A percentile compares a stretch with the other conserved stretches of the same genome.
Conservation (phyloP, 2,797 vertebrate species). For the Prionace glauca region DNA sequence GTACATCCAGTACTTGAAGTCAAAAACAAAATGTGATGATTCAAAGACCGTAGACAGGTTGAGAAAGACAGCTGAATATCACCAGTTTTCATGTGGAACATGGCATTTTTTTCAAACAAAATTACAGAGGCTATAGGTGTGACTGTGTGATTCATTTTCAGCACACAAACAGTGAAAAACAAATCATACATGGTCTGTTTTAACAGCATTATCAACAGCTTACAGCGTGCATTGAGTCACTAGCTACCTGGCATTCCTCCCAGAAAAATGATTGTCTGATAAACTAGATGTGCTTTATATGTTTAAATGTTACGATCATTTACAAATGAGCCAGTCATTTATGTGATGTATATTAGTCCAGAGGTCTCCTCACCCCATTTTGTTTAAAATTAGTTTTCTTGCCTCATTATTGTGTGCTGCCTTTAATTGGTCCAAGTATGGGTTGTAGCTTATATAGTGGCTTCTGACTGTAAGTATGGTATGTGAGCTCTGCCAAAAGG, state of each 20-base stretch:
- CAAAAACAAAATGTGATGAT: not conserved
- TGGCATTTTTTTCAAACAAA: not conserved
- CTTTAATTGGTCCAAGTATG: not conserved
- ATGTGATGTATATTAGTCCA: too few species aligned
- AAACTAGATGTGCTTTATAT: not conserved
- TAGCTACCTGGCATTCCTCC: not conserved
- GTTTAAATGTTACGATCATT: not conserved
- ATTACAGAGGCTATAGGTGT: not conserved
- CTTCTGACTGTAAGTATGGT: not conserved
- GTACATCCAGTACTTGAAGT: not conserved
- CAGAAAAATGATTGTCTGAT: not conserved
- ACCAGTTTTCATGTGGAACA: not conserved
- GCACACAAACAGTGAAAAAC: not conserved
- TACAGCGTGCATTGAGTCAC: not conserved
- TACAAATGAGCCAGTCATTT: not conserved
- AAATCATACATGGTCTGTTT: not conserved
- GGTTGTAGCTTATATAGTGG: not conserved
- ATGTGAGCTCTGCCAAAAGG: too few species aligned
- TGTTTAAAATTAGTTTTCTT: not conserved
- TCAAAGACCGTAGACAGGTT: not conserved
- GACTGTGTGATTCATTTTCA: not conserved
- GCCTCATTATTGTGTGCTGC: not conserved
- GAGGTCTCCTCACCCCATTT: too few species aligned
- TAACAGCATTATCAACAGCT: not conserved
- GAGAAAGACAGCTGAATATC: not conserved